These are phyloP conservation scores for Apotomis turbidana DNA, from an alignment of 2,888 invertebrate genomes.

Conservation along the genomic window DNA sequence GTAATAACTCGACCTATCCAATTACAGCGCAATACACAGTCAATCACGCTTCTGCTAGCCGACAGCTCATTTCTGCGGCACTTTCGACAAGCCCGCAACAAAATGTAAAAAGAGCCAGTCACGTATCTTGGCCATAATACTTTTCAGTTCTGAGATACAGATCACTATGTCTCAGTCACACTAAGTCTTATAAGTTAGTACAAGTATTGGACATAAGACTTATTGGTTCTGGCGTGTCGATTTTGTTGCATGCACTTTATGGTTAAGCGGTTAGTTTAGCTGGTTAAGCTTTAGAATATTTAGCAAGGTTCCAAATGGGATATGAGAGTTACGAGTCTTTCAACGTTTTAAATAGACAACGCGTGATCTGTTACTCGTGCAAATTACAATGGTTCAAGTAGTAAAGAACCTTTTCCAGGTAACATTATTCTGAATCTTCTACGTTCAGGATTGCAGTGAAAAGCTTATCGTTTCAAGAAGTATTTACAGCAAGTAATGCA, in stretches of 20 bases:
- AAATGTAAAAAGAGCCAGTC: neutral
- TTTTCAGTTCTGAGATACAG: neutral
- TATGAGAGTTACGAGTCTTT: constrained; percentile 27
- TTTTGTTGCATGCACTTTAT: constrained; percentile 40
- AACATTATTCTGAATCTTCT: too few relatives aligned
- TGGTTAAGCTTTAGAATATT: constrained; percentile 29
- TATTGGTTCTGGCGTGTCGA: constrained; percentile 3
- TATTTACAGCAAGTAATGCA: too few relatives aligned
- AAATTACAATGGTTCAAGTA: neutral
- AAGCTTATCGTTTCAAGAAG: too few relatives aligned
- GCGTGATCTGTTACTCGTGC: neutral
- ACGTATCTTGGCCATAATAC: neutral
- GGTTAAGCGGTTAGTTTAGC: constrained; percentile 32
- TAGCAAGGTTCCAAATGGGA: constrained; percentile 22
- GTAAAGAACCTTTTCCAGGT: too few relatives aligned
- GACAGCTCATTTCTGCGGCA: constrained; percentile 61
- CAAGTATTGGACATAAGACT: neutral
- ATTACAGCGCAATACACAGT: constrained; percentile 68
- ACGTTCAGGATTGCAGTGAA: too few relatives aligned
- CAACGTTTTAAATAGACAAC: constrained; percentile 13
- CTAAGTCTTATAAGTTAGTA: neutral
- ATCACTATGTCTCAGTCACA: neutral
- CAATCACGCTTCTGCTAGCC: constrained; percentile 58
- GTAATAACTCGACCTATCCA: constrained; percentile 65
- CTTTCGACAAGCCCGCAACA: constrained; percentile 25